Evolutionary conservation across 2,797 vertebrate genomes (phyloP), one percentile per base, ranked within the genome.

Genomic region (Channallabes apus): DNA sequence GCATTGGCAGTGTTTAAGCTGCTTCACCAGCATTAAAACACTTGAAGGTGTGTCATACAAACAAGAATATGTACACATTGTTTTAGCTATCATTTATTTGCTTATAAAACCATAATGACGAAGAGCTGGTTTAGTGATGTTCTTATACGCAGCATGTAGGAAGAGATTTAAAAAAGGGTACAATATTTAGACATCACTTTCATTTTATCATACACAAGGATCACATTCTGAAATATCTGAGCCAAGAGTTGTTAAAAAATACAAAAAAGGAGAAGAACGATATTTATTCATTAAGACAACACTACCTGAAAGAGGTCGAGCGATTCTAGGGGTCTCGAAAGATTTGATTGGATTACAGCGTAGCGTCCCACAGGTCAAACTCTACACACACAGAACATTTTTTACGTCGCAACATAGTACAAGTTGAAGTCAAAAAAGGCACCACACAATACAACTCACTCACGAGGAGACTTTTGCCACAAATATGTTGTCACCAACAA

Each of bases 361-460:
- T 89, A 91, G 68, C 90, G 69, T 83, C 64, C 84, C 91, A 91
- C 89, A 86, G 90, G 91, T 90, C 89, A 6, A 62, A 46, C 87
- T 90, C 85, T 89, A 90, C 86, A 88, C 88, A 93, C 81, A 88
- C 84, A 75, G 81, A 88, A 89, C 90, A 88, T 88, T 88, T 91
- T 85, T 90, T 86, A 92, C 82, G 90, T 88, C 22, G 88, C 83
- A 81, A 91, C 90, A 93, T 91, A 92, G 89, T 93, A 94, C 92
- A 93, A 85, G 88, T 93, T 90, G 91, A 93, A 94, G 91, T 96
- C 93, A 95, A 93, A 22, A 84, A 98, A 98, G 97, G 96, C 96
- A 98, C 97, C 96, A 95, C 94, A 96, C 96, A 94, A 96, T 94
- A 95, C 95, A 92, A 95, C 86, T 94, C 91, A 94, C 94, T 94